phyloP scores from a whole-genome alignment of 2,113 vertebrate species.

The Amblyopsis rosae region DNA sequence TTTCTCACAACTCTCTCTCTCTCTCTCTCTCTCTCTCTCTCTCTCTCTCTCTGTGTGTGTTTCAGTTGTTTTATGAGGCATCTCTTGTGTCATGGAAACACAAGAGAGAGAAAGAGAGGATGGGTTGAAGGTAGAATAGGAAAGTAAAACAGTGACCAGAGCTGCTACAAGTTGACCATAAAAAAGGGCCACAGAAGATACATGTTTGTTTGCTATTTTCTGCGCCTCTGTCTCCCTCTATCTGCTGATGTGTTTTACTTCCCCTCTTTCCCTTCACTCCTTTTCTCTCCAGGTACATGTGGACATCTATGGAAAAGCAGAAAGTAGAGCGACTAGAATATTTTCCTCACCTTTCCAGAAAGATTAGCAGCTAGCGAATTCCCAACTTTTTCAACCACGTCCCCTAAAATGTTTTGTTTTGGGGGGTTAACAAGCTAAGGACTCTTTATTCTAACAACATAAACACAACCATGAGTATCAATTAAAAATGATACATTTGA shows the following conservation, averaged over 20 bases:
- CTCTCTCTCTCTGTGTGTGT: background rate
- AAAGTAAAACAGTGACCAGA: background rate
- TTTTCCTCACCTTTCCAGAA: too few relatives aligned
- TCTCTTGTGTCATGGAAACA: background rate
- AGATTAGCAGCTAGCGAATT: too few relatives aligned
- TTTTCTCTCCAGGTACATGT: background rate
- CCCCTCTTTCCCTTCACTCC: background rate
- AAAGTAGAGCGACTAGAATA: too few relatives aligned
- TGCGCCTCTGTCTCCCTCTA: conserved; percentile 6
- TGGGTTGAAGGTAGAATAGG: background rate
- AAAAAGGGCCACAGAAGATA: background rate
- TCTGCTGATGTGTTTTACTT: conserved; percentile 1
- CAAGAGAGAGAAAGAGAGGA: background rate
- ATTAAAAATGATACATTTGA: too few relatives aligned
- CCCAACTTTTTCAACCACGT: too few relatives aligned
- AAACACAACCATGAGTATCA: too few relatives aligned
- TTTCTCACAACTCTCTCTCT: background rate
- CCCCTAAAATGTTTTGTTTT: too few relatives aligned
- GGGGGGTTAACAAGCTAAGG: too few relatives aligned
- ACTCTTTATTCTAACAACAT: too few relatives aligned
- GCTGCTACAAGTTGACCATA: background rate
- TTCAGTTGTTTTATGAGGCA: background rate
- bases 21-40: background rate
- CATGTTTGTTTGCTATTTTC: background rate
- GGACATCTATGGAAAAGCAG: too few relatives aligned